Evolutionary conservation across 1,140 invertebrate species (phyloP), one percentile per base, ranked within the genome.

Genomic region (Diorhabda carinulata): DNA sequence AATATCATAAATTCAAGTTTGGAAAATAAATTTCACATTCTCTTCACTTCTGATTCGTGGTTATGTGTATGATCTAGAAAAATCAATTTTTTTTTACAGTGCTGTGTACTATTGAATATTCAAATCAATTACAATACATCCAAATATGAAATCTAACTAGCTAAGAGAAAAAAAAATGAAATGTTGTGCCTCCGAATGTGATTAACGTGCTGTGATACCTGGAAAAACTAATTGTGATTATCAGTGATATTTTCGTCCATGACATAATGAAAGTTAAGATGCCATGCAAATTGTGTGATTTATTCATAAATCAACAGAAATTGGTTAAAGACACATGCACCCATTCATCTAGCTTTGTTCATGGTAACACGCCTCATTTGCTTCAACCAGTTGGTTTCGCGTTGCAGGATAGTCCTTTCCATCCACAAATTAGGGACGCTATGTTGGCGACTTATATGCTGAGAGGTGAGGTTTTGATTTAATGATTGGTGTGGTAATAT

Each of bases 361-460:
- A 76, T 79, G n/a, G 78, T 78, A 70, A 72, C 44, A 59, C 72
- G 61, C 63, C 74, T 9, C 61, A 81, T 77, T 65, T 78, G 76
- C 66, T 82, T 75, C 73, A 79, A 75, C 76, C 80, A 75, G 63
- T 82, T 10, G 81, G 81, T 9, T 70, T 81, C 25, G 78, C 81
- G 75, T 69, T 78, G 69, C 74, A 77, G 74, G 71, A 81, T 77
- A 66, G 73, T 76, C 59, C 80, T 72, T 73, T 84, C 78, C 43
- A 74, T 66, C 83, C 84, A 40, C 84, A 84, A 70, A 79, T 86
- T 67, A 84, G 84, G 78, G 84, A 86, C 73, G 83, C 86, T 81
- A 84, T 86, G 83, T 75, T 86, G 66, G 82, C 84, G 67, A 83
- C 84, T 68, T 85, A 82, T 79, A 81, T 86, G 73, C 81, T 86